A percentile compares a stretch with the other conserved stretches of the same genome.
Conservation (phyloP, 2,113 vertebrate species). For the Raja brachyura region DNA sequence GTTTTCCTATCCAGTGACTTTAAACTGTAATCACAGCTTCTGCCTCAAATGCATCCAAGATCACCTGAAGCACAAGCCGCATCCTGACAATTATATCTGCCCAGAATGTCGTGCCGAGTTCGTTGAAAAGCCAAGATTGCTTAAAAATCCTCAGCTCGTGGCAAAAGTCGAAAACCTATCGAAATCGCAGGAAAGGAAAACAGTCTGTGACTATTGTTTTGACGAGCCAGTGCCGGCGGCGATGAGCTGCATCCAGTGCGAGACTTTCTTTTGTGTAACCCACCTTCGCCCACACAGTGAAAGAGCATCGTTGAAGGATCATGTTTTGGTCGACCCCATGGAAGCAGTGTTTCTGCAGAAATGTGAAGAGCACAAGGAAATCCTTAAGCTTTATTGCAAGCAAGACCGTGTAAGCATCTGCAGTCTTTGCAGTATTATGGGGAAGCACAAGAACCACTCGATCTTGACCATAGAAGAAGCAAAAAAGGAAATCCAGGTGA, state of each 20-base stretch:
- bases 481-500: conserved; percentile 38
- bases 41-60: conserved; percentile 42
- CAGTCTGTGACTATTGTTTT: conserved; percentile 37
- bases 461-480: conserved; percentile 36
- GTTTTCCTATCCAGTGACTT: conserved; percentile 41
- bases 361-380: conserved; percentile 37
- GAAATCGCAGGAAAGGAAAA: conserved; percentile 19
- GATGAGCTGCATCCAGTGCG: conserved; percentile 38
- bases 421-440: conserved; percentile 35
- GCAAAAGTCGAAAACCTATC: conserved; percentile 39
- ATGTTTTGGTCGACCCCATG: conserved; percentile 26
- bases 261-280: conserved; percentile 36
- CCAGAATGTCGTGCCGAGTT: conserved; percentile 40
- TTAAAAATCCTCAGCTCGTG: conserved; percentile 39
- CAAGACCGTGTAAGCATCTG: conserved; percentile 29
- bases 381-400: conserved; percentile 36
- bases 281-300: conserved; percentile 38
- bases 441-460: conserved; percentile 32
- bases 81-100: conserved; percentile 46
- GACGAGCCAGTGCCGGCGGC: conserved; percentile 32
- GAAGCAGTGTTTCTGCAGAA: conserved; percentile 15
- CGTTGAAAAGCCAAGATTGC: conserved; percentile 43
- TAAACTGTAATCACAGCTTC: conserved; percentile 40
- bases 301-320: conserved; percentile 1
- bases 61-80: conserved; percentile 48